Percentiles rank a stretch among this genome's conserved stretches.
Conservation (phyloP, 1,140 invertebrate genomes). For the Phymorhynchus buccinoides region DNA sequence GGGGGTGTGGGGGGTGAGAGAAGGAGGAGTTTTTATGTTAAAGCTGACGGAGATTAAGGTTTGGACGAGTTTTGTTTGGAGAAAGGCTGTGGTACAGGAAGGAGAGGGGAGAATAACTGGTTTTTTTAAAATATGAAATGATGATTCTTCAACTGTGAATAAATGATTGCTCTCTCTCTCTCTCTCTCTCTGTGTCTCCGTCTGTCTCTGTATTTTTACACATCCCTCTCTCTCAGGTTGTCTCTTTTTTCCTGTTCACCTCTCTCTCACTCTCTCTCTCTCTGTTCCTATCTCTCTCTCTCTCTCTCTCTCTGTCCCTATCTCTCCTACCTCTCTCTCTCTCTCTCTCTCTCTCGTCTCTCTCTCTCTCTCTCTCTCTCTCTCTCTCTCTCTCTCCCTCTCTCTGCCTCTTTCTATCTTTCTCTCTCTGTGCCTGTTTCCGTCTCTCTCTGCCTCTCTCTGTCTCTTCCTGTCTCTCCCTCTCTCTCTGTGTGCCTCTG, state of each 20-base stretch:
- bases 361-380: background rate
- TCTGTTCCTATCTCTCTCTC: no score
- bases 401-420: background rate
- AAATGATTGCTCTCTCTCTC: background rate
- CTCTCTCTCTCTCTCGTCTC: background rate
- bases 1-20: background rate
- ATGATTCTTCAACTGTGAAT: background rate
- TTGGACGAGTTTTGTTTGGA: background rate
- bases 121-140: no score
- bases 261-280: background rate
- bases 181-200: background rate
- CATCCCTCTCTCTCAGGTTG: background rate
- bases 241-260: background rate
- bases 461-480: background rate
- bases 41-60: background rate
- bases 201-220: background rate
- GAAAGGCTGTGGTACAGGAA: no score
- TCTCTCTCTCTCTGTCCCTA: background rate
- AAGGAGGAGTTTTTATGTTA: background rate
- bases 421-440: background rate
- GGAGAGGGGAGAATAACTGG: background rate
- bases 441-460: no score
- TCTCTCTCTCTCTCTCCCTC: background rate
- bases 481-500: background rate
- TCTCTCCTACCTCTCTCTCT: background rate